Evolutionary conservation across 2,797 vertebrate genomes (phyloP), one percentile per base, ranked within the genome.

Genomic region (Sebastes vulpes): DNA sequence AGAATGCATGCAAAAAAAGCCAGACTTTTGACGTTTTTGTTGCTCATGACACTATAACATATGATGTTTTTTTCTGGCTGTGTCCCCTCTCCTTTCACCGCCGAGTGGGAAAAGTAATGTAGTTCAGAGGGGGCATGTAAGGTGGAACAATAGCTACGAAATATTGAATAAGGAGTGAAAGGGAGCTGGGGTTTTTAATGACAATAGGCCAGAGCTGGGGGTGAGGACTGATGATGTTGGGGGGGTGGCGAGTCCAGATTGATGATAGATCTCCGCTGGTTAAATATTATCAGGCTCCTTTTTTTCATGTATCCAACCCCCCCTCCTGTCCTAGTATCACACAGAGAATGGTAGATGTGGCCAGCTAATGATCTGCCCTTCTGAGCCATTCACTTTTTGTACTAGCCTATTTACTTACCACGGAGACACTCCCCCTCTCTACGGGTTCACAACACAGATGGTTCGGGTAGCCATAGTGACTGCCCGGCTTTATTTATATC

Each of bases 251-350:
- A 29, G 65, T 42, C 72, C 81, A 90, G 92, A 94, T 94, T 94
- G 91, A 95, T 95, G 95, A 94, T 88, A 83, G 87, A 94, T 91
- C 84, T 88, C 69, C 46, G 29, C 91, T 95, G 90, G 96, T 97
- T 97, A 96, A 97, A 97, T 93, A 96, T 97, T 96, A 95, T 96
- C 93, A 90, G 85, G 89, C 81, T 89, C 84, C 84, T 91, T 92
- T 94, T 94, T 93, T 91, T 85, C 77, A 91, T 91, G 91, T 89
- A 88, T 68, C 68, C 70, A 38, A 25, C 63, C 77, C 72, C 67
- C 20, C 21, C 63, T 70, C 72, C 80, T 61, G 54, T 50, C 66
- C 65, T 50, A 79, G 83, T 87, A 89, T 78, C 90, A 85, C 80
- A 83, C 85, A 82, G 86, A 90, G 93, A 93, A 94, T 88, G 72